Evolutionary conservation across 2,113 vertebrate genomes (phyloP), one percentile per base, ranked within the genome.

Genomic region (Hydrochoerus hydrochaeris): DNA sequence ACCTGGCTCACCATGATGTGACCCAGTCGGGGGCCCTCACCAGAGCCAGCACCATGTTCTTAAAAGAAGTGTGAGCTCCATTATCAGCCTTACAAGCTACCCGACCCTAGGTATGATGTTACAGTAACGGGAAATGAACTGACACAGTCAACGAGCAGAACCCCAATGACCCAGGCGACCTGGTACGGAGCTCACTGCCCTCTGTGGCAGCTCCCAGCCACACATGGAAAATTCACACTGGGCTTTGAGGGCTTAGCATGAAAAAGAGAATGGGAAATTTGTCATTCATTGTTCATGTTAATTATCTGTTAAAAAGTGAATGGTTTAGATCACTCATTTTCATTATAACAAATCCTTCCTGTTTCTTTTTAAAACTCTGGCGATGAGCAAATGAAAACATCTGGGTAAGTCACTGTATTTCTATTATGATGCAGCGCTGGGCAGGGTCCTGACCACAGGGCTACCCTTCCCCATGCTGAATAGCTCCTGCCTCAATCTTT

Each of bases 381-480:
- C 38, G 35, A 16, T 77, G 26, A 54, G 77, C 30, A 86, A 38
- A n/a, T 24, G 26, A 26, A 28, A 67, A 22, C 3, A 17, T n/a
- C 13, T 38, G 24, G 3, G 1, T 19, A 35, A 52, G 54, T 54
- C 49, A 13, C 19, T 86, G 78, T 28, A 13, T 67, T 82, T 77
- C 84, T 60, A 0, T 19, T 11, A 38, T 69, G 38, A 35, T 41
- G 26, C 13, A 22, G 88, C 0, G 0, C 71, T 12, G 16, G 30
- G 49, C n/a, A 24, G 4, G 17, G 46, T 71, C 71, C n/a, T 7
- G 26, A 5, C 1, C 4, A 0, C 20, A 1, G 8, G 0, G 4
- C 44, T 4, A 0, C 8, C 0, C 5, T 10, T 77, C 16, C 67
- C 52, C 20, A 0, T 3, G 8, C 32, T 41, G 17, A 58, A 60